Evolutionary conservation across 2,888 invertebrate species (phyloP), one percentile per base, ranked within the genome.

Genomic region (Ariolimax columbianus): DNA sequence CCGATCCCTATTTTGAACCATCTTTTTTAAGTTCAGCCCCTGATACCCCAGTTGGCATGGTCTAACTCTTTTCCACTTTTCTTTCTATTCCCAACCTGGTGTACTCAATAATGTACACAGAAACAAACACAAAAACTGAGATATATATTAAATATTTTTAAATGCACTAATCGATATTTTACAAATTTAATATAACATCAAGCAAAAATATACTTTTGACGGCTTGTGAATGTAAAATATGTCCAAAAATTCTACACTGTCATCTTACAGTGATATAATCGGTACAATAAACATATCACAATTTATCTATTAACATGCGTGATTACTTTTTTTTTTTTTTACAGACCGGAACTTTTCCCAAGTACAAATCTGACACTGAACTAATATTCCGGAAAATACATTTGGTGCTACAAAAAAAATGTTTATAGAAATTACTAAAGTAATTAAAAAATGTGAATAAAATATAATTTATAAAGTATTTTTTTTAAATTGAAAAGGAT

Each of bases 191-290:
- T 40, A 72, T 40, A 72, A 72, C 26, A 70, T 19, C 70, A 70
- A 70, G 70, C 26, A 70, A 70, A 40, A 72, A 40, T 40, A n/a
- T 72, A 72, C 19, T 43, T 43, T 40, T 72, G 40, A 72, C 26
- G 40, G 40, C 23, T 63, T 72, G 40, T 72, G 40, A 72, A 9
- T 70, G 38, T 72, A 72, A 72, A 72, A 72, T 26, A 43, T 63
- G 6, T 72, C 72, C 19, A 72, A 72, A 72, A 38, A 72, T 6
- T 9, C 9, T n/a, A n/a, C n/a, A 30, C 33, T 30, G 1, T 17
- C 40, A 72, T 9, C 40, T 72, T 72, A 40, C 40, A 70, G 70
- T 26, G 26, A n/a, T 11, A 7, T 23, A 0, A 38, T 70, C 17
- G 36, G 23, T 23, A 40, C 26, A 40, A 72, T 26, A 72, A 43